Percentiles rank a stretch among this genome's conserved stretches.
Evolutionary conservation across 2,888 invertebrate species (phyloP).

Genomic region (Lathronympha strigana): DNA sequence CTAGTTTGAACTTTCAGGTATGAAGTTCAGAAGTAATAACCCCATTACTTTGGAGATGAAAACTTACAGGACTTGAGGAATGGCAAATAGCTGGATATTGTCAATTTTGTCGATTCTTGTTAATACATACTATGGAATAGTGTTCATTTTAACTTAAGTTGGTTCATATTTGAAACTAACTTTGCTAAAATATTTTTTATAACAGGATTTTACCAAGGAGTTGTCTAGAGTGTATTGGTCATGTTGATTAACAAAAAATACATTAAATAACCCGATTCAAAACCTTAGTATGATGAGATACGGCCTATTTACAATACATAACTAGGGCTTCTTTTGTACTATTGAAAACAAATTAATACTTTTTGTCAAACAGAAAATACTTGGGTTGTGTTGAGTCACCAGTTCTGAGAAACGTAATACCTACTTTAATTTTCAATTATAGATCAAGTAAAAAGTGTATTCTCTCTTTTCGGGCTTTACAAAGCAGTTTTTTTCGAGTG

Average conservation of each 20-base stretch:
- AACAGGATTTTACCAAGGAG: too few relatives aligned
- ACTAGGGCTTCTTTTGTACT: neutral
- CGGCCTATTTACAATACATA: neutral
- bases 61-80: too few relatives aligned
- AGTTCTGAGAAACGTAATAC: slow-evolving; percentile 7
- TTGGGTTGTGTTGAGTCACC: slow-evolving; percentile 1
- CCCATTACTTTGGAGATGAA: too few relatives aligned
- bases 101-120: too few relatives aligned
- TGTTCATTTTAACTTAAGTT: too few relatives aligned
- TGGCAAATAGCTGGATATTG: too few relatives aligned
- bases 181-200: too few relatives aligned
- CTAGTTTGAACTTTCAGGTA: too few relatives aligned
- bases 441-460: neutral
- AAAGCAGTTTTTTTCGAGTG: neutral
- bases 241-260: too few relatives aligned
- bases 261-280: neutral
- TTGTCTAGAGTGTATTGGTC: too few relatives aligned
- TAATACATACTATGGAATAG: too few relatives aligned
- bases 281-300: neutral
- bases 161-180: neutral
- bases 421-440: slow-evolving; percentile 12
- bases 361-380: slow-evolving; percentile 9
- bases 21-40: too few relatives aligned
- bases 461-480: neutral
- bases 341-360: slow-evolving; percentile 1